Evolutionary conservation across 2,113 vertebrate species (phyloP), one percentile per base, ranked within the genome.

Genomic region (Anguilla japonica): DNA sequence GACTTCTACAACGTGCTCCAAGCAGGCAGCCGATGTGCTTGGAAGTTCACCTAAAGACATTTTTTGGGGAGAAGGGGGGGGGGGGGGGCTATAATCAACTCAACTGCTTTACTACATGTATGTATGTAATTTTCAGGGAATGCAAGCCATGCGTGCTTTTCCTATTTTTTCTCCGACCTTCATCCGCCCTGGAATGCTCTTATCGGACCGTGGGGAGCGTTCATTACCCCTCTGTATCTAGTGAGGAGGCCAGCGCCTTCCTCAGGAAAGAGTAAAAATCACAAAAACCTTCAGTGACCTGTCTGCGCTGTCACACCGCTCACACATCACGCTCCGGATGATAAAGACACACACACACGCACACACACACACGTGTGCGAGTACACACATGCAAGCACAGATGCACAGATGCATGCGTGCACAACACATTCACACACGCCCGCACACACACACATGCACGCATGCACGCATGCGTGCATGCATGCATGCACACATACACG

Each of bases 391-490:
- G 43, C 43, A 46, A 46, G 9, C 50, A 53, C 8, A 53, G 50
- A 53, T 53, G 50, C 50, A 13, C 50, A 53, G 50, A 34, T 34
- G 13, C 13, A 14, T 53, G 13, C 50, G 41, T 11, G 39, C 20
- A 90, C 81, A 89, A 39, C 41, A 84, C 53, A 80, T 29, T 34
- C 40, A 84, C 63, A n/a, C 67, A 56, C 83, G 80, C 29, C 29
- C 60, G 22, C 60, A 26, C 60, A 67, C 60, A 80, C 46, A 78
- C 20, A 67, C 60, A 6, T 20, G 26, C 60, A 26, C 20, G 22
- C 60, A 67, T 7, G 18, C 20, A 67, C 20, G 26, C 60, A 67
- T 1, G 0, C 50, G 8, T 14, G 13, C 50, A 53, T 9, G 63
- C 53, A 81, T 40, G 40, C 22, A 43, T 7, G 7, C 43, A 43